Evolutionary conservation across 2,888 invertebrate genomes (phyloP), one percentile per base, ranked within the genome.

Genomic region (Cryptocephalus primarius): DNA sequence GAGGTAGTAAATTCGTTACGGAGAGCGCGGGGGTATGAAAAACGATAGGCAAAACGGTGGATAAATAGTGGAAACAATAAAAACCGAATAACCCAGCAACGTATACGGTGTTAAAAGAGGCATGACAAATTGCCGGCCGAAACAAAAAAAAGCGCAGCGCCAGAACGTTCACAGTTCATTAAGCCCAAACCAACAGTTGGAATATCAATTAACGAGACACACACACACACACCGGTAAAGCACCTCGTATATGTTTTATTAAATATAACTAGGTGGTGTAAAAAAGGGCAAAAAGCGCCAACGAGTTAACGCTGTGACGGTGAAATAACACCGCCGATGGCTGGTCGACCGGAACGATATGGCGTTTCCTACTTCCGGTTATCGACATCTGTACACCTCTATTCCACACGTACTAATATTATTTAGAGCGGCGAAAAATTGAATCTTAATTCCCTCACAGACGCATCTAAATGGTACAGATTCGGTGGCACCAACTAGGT

Each of bases 291-390:
- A 58, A 40, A 40, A 40, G 12, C 36, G 12, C 58, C 53, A 54
- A 59, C 55, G 55, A 57, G 57, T 60, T 58, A 58, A 50, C 57
- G 54, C 57, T 40, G 45, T 47, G 52, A 46, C 54, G 40, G 47
- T 58, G 60, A 60, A 60, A 52, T 55, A 34, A 34, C n/a, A 34
- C 36, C 2, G 12, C 59, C 57, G 55, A 50, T 48, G 50, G 47
- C 58, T 55, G 58, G 54, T 61, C 49, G 51, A 50, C 54, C 56
- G 58, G 55, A 56, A 60, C 61, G 51, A 12, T 4, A 6, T 49
- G 12, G 45, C 51, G 57, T 58, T 63, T 62, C 61, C 60, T 52
- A 57, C 58, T 59, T 62, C 62, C 62, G 61, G 51, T 55, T 58
- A 58, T 60, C 55, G 59, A 57, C 61, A 61, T 61, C 54, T 62